A percentile compares a stretch with the other conserved stretches of the same genome.
Evolutionary conservation across 2,797 vertebrate genomes (phyloP).

Genomic region (Pseudochirops cupreus): DNA sequence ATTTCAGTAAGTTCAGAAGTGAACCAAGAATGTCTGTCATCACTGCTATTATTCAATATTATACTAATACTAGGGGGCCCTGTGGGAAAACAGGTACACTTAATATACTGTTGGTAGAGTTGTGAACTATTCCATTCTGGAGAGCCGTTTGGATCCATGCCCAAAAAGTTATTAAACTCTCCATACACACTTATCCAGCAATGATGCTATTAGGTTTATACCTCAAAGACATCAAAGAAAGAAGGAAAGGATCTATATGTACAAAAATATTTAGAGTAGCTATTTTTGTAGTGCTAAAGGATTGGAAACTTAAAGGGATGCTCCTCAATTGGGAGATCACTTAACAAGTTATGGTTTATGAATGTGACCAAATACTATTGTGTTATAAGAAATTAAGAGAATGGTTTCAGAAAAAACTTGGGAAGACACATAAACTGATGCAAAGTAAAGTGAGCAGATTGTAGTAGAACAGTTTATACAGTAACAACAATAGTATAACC

Average conservation of each 20-base stretch:
- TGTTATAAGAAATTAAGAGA: background rate
- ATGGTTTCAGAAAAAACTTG: too few species aligned
- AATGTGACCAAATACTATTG: background rate
- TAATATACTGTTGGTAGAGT: background rate
- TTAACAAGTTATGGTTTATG: background rate
- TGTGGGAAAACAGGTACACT: background rate
- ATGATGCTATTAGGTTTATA: background rate
- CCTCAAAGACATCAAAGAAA: background rate
- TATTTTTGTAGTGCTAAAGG: background rate
- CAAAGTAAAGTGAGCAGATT: background rate
- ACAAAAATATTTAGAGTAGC: background rate
- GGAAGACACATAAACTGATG: too few species aligned
- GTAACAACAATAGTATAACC: too few species aligned
- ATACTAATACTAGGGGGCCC: background rate
- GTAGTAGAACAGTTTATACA: background rate
- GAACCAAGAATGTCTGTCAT: too few species aligned
- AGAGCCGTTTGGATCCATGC: background rate
- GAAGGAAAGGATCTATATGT: background rate
- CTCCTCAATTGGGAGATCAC: background rate
- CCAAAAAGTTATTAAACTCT: background rate
- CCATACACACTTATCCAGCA: background rate
- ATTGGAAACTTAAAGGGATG: background rate
- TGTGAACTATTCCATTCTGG: background rate
- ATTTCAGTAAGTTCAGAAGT: too few species aligned
- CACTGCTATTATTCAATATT: too few species aligned